Percentiles rank a stretch among this genome's conserved stretches.
Evolutionary conservation across 2,797 vertebrate genomes (phyloP).

Genomic region (Peromyscus aztecus): DNA sequence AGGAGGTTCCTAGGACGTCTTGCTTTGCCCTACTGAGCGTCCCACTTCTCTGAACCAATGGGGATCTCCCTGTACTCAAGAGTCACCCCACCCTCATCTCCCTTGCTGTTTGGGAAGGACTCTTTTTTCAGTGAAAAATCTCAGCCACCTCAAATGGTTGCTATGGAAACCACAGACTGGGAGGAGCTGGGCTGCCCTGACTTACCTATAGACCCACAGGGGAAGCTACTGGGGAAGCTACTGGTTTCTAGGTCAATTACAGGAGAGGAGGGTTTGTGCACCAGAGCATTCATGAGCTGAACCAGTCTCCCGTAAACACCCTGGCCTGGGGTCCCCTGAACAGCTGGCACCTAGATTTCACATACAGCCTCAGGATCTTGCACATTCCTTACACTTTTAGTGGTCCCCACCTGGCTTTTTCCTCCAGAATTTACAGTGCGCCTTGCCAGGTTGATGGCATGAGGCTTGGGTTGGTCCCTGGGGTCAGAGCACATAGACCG

Average conservation of each 20-base stretch:
- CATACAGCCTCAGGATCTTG: not conserved
- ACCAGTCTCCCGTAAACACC: not conserved
- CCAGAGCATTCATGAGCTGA: not conserved
- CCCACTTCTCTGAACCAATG: not conserved
- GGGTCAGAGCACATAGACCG: not conserved
- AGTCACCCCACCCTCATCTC: not conserved
- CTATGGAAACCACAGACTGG: conserved; percentile 71
- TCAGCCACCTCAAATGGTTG: conserved; percentile 53
- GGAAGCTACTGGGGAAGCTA: not conserved
- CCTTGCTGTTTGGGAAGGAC: not conserved
- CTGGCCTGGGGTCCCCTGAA: not conserved
- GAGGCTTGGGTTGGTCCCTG: not conserved
- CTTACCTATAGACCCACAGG: not conserved
- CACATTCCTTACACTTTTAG: not conserved
- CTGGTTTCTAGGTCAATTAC: not conserved
- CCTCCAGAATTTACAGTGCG: not conserved
- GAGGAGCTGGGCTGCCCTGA: conserved; percentile 2
- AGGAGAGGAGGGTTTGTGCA: not conserved
- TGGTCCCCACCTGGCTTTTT: not conserved
- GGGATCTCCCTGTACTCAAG: not conserved
- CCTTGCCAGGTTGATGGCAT: not conserved
- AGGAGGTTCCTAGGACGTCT: not conserved
- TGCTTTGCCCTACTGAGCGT: not conserved
- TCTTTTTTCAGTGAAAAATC: not conserved
- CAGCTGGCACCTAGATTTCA: not conserved